phyloP scores from a whole-genome alignment of 2,888 invertebrate species.

The Drosophila kambysellisi region DNA sequence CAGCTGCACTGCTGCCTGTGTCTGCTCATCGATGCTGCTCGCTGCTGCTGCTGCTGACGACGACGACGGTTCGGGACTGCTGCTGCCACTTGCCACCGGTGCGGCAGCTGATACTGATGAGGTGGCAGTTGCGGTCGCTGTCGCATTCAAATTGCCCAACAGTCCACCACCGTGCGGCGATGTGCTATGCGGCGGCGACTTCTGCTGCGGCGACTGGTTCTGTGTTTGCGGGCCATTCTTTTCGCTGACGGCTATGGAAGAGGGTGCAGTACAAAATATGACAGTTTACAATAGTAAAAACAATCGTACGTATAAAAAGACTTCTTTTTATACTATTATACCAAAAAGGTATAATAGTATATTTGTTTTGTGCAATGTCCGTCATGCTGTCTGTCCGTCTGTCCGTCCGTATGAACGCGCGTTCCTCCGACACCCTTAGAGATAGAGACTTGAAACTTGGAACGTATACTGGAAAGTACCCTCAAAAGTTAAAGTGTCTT shows the following conservation, averaged over 20 bases:
- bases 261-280: background rate
- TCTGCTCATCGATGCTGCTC: constrained; percentile 73
- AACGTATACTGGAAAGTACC: no score
- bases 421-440: no score
- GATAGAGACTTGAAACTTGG: no score
- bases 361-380: no score
- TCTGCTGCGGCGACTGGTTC: constrained; percentile 69
- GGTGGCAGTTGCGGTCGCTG: constrained; percentile 75
- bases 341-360: no score
- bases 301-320: background rate
- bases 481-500: no score
- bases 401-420: no score
- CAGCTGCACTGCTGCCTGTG: constrained; percentile 79
- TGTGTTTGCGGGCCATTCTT: constrained; percentile 84
- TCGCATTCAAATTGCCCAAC: constrained; percentile 80
- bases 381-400: no score
- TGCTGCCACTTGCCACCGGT: constrained; percentile 70
- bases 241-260: constrained; percentile 76
- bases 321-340: no score
- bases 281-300: background rate
- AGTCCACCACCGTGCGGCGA: constrained; percentile 70
- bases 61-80: constrained; percentile 62
- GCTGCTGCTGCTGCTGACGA: constrained; percentile 57
- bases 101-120: constrained; percentile 66
- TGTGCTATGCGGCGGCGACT: constrained; percentile 80